Evolutionary conservation across 2,113 vertebrate genomes (phyloP), one percentile per base, ranked within the genome.

Genomic region (Indicator maculatus): DNA sequence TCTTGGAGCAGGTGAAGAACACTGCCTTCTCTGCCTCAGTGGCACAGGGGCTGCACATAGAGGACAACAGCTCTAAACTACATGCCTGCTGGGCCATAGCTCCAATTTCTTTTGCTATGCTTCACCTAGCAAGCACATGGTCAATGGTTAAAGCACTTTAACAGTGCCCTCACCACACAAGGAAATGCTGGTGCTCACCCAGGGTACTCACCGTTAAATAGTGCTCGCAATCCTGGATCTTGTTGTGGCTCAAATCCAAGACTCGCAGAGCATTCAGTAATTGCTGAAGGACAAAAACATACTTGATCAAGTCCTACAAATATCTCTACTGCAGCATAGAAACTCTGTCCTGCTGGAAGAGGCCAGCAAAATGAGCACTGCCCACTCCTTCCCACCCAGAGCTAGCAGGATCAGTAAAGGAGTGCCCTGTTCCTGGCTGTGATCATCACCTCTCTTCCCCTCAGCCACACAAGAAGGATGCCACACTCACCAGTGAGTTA

Each of bases 171-270:
- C 47, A 82, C 69, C 45, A 16, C 9, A 36, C 2, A 5, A 70
- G 36, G 5, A 64, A 86, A 82, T 10, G 16, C 38, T 3, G 3
- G 19, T 31, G 60, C 52, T 64, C 38, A 76, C 8, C 30, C 30
- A 59, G 50, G 63, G 73, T 15, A 94, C 98, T 91, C 71, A 98
- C 98, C 5, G 44, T 98, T 72, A 99, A 96, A 95, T 99, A 98
- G 85, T 98, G 97, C 26, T 97, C 97, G 56, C 99, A 99, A 77
- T 99, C 98, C 94, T 98, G 98, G 77, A 99, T 98, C 96, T 97
- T 98, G 97, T 99, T 99, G 94, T 99, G 99, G 97, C 99, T 99
- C 90, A 99, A 96, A 96, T 99, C 98, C 97, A 99, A 95, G 90
- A 97, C 97, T 86, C 98, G 98, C 69, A 99, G 95, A 58, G 98